Percentiles rank a stretch among this genome's conserved stretches.
phyloP scores from a whole-genome alignment of 1,140 invertebrate genomes.

The Aradophagus sp. region DNA sequence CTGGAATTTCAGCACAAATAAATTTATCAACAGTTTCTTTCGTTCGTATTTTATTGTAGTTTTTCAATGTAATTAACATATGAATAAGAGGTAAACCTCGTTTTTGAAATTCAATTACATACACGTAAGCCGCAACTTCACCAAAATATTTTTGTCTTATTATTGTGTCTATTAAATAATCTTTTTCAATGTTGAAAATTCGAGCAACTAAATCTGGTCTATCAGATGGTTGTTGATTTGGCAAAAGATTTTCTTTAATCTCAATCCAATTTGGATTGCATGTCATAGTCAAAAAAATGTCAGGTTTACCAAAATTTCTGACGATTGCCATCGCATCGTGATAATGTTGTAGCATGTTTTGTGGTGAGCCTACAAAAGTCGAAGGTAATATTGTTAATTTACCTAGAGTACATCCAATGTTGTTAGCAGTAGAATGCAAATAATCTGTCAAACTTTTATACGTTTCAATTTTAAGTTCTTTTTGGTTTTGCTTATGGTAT shows the following conservation, averaged over 20 bases:
- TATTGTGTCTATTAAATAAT: no score
- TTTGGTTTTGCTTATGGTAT: not conserved
- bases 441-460: not conserved
- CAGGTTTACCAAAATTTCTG: constrained; percentile 53
- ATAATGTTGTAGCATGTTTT: not conserved
- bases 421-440: not conserved
- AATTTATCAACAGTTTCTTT: not conserved
- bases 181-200: not conserved
- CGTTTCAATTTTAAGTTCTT: not conserved
- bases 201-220: constrained; percentile 9
- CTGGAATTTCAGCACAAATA: constrained; percentile 3
- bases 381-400: not conserved
- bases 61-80: constrained; percentile 3
- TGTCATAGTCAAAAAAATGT: no score
- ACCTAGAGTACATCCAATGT: not conserved
- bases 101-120: constrained; percentile 12
- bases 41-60: not conserved
- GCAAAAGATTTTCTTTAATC: constrained; percentile 59
- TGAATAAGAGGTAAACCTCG: constrained; percentile 1
- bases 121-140: not conserved
- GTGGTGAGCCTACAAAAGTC: not conserved
- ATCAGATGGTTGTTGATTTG: constrained; percentile 57
- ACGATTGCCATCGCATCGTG: not conserved
- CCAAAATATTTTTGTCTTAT: constrained; percentile 8
- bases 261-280: constrained; percentile 64